Conservation (phyloP, 2,797 vertebrate genomes). For the Amblyraja radiata region DNA sequence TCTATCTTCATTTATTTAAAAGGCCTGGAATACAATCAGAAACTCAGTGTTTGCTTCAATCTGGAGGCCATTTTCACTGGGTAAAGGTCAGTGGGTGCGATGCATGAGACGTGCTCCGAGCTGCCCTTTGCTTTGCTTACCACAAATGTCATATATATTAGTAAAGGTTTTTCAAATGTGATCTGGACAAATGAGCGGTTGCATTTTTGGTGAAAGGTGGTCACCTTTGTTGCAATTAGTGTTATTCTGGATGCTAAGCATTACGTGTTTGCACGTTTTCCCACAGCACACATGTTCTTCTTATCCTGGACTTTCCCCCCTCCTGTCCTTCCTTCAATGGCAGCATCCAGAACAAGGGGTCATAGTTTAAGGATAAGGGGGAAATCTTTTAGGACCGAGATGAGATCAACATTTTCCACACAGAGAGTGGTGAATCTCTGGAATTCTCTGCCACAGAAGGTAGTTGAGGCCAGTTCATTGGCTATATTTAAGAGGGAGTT, state of each 20-base stretch:
- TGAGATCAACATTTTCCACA: no score
- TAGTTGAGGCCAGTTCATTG: no score
- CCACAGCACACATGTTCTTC: background rate
- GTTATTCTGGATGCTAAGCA: background rate
- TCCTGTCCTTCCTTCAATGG: no score
- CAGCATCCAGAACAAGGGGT: no score
- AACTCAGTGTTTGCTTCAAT: background rate
- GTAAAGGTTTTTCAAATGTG: background rate
- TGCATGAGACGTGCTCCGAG: background rate
- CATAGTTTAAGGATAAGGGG: no score
- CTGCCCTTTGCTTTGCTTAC: background rate
- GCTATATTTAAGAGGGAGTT: no score
- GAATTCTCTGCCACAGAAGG: no score
- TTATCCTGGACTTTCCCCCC: background rate
- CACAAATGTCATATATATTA: background rate
- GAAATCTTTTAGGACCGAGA: no score
- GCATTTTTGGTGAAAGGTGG: background rate
- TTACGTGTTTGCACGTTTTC: background rate
- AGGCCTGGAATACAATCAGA: background rate
- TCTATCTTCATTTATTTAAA: slow-evolving; percentile 9
- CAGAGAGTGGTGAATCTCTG: no score
- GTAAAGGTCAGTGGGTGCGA: slow-evolving; percentile 15
- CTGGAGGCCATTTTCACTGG: slow-evolving; percentile 35
- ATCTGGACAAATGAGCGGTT: background rate
- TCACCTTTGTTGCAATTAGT: background rate